Evolutionary conservation across 23 tunicate species (phyloP), one percentile per base, ranked within the genome.

Genomic region (Corella eumyota): DNA sequence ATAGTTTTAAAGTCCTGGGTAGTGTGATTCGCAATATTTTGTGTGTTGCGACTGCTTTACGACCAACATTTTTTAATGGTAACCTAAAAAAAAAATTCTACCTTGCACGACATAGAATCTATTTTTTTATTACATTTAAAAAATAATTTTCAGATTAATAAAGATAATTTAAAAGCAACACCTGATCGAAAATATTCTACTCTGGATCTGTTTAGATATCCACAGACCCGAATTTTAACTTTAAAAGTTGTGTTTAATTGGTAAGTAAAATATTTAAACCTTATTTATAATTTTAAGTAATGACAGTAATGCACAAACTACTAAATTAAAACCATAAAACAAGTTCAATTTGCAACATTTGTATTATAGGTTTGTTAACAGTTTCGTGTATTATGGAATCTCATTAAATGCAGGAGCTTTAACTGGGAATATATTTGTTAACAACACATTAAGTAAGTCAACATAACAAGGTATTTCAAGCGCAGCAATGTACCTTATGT

Each of bases 351-450:
- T n/a, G n/a, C n/a, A n/a, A 40, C 23, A 19, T 7, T 51, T 51
- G 6, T 19, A 19, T 51, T 51, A 51, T 19, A 51, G 57, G 57
- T 51, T 51, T 27, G 57, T 51, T 6, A 51, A 19, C 57, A 51
- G 57, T 51, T 51, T 51, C 22, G 57, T 51, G 22, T 51, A 51
- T 19, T 51, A 51, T 27, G 57, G 57, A 51, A 51, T 51, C 23
- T 51, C 57, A 51, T 51, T 51, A 19, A 51, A 51, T 27, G 57
- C 57, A 9, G 57, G 57, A 6, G 57, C 57, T 7, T 51, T 51
- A 19, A 27, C 57, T 7, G 57, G 57, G 23, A 27, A 51, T 51
- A 7, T 51, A 7, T 51, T 51, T 19, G 57, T 51, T 5, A 51
- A 51, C 23, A 51, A 51, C 23, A 51, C 57, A 6, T 51, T 51